Evolutionary conservation across 2,888 invertebrate genomes (phyloP).

Genomic region (Cheilosia scutellata): DNA sequence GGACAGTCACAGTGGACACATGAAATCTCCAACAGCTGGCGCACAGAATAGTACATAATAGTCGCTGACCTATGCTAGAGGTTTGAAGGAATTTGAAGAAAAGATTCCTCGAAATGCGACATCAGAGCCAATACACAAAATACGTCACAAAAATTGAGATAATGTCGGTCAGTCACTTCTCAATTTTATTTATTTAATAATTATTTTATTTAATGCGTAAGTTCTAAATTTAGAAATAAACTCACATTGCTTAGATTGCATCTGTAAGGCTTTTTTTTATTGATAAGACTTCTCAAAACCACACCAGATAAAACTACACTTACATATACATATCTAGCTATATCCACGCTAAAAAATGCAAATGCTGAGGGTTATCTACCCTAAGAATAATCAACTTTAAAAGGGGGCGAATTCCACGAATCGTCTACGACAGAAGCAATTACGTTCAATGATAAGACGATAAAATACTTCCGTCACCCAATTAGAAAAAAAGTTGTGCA

Average conservation of each 20-base stretch:
- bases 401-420: neutral
- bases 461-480: constrained; percentile 23
- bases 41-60: too few species aligned
- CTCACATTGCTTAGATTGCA: neutral
- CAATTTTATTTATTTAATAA: too few species aligned
- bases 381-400: neutral
- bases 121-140: too few species aligned
- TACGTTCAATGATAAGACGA: neutral
- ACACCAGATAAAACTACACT: neutral
- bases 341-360: neutral
- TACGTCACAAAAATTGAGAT: too few species aligned
- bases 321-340: neutral
- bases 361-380: neutral
- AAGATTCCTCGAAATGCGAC: too few species aligned
- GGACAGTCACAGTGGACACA: too few species aligned
- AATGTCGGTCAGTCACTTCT: too few species aligned
- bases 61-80: too few species aligned
- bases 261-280: neutral
- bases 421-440: neutral
- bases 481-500: neutral
- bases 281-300: constrained; percentile 15
- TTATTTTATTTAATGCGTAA: neutral
- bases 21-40: too few species aligned
- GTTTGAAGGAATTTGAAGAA: too few species aligned
- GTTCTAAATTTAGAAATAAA: constrained; percentile 26